A percentile compares a stretch with the other conserved stretches of the same genome.
Conservation (phyloP, 2,888 invertebrate species). For the Hemistola chrysoprasaria region DNA sequence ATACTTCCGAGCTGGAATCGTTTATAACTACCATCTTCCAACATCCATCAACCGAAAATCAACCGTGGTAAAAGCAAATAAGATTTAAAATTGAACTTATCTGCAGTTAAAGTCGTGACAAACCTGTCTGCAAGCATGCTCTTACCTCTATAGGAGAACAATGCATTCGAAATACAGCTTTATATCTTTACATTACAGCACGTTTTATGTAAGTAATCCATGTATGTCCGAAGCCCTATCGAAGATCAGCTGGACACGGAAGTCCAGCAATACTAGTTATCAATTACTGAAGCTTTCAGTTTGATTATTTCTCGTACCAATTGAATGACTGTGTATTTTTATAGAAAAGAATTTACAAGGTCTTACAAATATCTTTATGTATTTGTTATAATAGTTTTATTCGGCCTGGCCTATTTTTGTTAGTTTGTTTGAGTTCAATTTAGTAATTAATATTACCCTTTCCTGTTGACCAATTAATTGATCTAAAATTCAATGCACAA, state of each 20-base stretch:
- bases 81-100: too few species aligned
- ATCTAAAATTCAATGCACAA: too few species aligned
- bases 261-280: slow-evolving; percentile 17
- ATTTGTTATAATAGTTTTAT: too few species aligned
- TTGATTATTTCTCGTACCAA: slow-evolving; percentile 3
- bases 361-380: too few species aligned
- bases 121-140: too few species aligned
- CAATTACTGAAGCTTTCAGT: slow-evolving; percentile 18
- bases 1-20: slow-evolving; percentile 10
- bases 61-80: slow-evolving; percentile 1
- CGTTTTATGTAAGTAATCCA: background rate
- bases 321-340: slow-evolving; percentile 4
- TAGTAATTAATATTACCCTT: too few species aligned
- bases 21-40: slow-evolving; percentile 1
- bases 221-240: slow-evolving; percentile 11
- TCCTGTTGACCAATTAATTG: too few species aligned
- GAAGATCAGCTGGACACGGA: slow-evolving; percentile 20
- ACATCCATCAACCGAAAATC: background rate
- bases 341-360: too few species aligned
- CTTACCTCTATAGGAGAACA: too few species aligned
- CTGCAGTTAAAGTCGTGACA: too few species aligned
- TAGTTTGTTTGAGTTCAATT: too few species aligned
- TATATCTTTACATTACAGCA: background rate
- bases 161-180: background rate
- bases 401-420: too few species aligned